phyloP scores from a whole-genome alignment of 2,888 invertebrate species.

The Ophion ventricosus region DNA sequence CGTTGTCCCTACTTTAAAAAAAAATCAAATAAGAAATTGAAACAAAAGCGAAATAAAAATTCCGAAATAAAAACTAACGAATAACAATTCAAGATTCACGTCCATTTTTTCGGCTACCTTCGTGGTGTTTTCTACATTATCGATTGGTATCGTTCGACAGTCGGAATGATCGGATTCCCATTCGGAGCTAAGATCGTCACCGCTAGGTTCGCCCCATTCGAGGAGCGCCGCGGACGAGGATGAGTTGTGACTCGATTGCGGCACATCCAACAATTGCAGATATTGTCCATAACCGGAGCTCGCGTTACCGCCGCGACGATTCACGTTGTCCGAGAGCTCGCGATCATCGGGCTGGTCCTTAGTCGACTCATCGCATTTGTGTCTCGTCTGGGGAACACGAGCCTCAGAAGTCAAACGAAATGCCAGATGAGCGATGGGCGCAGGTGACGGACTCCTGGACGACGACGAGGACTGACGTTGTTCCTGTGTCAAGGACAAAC shows the following conservation, averaged over 20 bases:
- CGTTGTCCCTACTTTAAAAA: neutral
- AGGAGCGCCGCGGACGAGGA: slow-evolving; percentile 83
- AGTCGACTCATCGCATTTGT: slow-evolving; percentile 33
- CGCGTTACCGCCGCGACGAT: slow-evolving; percentile 24
- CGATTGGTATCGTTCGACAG: slow-evolving; percentile 53
- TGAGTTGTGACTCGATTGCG: slow-evolving; percentile 78
- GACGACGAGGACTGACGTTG: slow-evolving; percentile 77
- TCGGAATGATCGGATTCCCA: slow-evolving; percentile 91
- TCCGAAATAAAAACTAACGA: neutral
- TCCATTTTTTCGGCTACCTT: slow-evolving; percentile 62
- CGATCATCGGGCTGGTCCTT: slow-evolving; percentile 41
- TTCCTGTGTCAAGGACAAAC: slow-evolving; percentile 69
- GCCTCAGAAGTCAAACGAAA: slow-evolving; percentile 42
- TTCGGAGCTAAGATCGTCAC: slow-evolving; percentile 95
- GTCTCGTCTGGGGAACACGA: slow-evolving; percentile 39
- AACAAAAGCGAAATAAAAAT: neutral
- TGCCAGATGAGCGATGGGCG: slow-evolving; percentile 32
- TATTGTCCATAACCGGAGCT: slow-evolving; percentile 90
- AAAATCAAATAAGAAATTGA: slow-evolving; percentile 54
- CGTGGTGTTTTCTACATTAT: slow-evolving; percentile 61
- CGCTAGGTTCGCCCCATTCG: slow-evolving; percentile 95
- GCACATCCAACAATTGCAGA: slow-evolving; percentile 90
- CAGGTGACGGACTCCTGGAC: slow-evolving; percentile 79
- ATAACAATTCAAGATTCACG: slow-evolving; percentile 1
- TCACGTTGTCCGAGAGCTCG: slow-evolving; percentile 24